A percentile compares a stretch with the other conserved stretches of the same genome.
Evolutionary conservation across 2,888 invertebrate species (phyloP).

Genomic region (Petrophora chlorosata): DNA sequence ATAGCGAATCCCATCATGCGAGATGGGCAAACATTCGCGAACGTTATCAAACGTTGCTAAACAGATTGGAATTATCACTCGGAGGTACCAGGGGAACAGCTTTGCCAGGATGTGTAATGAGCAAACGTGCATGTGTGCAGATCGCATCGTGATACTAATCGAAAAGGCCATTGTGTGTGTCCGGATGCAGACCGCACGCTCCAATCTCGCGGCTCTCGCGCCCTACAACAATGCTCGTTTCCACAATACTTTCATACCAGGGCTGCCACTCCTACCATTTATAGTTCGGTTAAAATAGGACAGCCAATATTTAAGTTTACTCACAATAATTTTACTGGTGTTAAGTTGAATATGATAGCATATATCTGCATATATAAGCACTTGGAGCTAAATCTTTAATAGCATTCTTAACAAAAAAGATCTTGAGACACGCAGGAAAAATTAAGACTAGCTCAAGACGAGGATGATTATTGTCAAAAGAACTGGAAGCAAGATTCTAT

Average conservation of each 20-base stretch:
- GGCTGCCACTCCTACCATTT: slow-evolving; percentile 43
- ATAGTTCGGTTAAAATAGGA: too few species aligned
- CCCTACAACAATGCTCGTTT: slow-evolving; percentile 52
- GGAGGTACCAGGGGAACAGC: slow-evolving; percentile 38
- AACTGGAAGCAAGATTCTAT: too few species aligned
- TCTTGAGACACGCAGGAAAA: too few species aligned
- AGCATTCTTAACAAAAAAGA: too few species aligned
- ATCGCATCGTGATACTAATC: slow-evolving; percentile 69
- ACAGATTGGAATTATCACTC: slow-evolving; percentile 35
- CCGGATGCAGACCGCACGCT: slow-evolving; percentile 72
- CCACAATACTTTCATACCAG: slow-evolving; percentile 41
- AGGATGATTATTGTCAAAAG: too few species aligned
- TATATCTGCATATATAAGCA: too few species aligned
- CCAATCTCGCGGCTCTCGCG: slow-evolving; percentile 67
- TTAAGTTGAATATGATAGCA: too few species aligned
- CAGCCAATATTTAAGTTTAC: too few species aligned
- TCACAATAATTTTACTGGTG: too few species aligned
- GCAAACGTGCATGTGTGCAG: slow-evolving; percentile 43
- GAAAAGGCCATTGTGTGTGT: slow-evolving; percentile 60
- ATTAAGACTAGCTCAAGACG: too few species aligned
- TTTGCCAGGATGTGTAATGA: slow-evolving; percentile 51
- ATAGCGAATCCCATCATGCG: neutral
- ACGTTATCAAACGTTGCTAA: slow-evolving; percentile 35
- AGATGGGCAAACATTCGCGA: slow-evolving; percentile 14
- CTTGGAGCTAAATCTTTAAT: too few species aligned